Evolutionary conservation across 2,113 vertebrate species (phyloP), one percentile per base, ranked within the genome.

Genomic region (Sterna hirundo): DNA sequence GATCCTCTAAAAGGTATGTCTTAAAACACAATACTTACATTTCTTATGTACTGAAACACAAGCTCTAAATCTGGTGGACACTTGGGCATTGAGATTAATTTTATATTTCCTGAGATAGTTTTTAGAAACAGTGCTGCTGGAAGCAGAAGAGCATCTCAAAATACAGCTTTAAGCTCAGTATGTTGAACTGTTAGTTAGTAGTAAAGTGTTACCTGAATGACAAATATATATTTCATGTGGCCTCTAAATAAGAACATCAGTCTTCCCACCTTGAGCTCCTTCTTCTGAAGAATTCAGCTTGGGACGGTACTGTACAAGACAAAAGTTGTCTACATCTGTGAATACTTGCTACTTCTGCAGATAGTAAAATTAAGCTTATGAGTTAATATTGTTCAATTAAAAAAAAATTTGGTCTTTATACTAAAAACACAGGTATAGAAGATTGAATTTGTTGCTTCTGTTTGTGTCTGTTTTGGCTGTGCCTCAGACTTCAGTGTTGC

Each of bases 1-100:
- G 93, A 91, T 85, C 86, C 66, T 80, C 44, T 91, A n/a, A 62
- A 96, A 97, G 98, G 98, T 98, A 97, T 64, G 96, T 94, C 44
- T 83, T 69, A 55, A 66, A 77, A 62, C 34, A n/a, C 10, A 72
- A 14, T 18, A 12, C 22, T 49, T 58, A 64, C 36, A 40, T 25
- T 44, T 72, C 26, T 86, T 55, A 10, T 9, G 3, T 75, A 44
- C 15, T 55, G 32, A 66, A 84, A 70, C 15, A 38, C 10, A 40
- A 70, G 27, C 18, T 84, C 6, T 60, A 29, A 91, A 75, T 76
- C 38, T 46, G 46, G 86, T 74, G 40, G 34, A 27, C 27, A 13
- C 5, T 2, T 29, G 14, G 8, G 8, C 14, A 78, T 42, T 42
- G 34, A 71, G 26, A 22, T 68, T 81, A 40, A 61, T 55, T 86